Percentiles rank a stretch among this genome's conserved stretches.
Evolutionary conservation across 2,888 invertebrate genomes (phyloP).

Genomic region (Dynastes maya): DNA sequence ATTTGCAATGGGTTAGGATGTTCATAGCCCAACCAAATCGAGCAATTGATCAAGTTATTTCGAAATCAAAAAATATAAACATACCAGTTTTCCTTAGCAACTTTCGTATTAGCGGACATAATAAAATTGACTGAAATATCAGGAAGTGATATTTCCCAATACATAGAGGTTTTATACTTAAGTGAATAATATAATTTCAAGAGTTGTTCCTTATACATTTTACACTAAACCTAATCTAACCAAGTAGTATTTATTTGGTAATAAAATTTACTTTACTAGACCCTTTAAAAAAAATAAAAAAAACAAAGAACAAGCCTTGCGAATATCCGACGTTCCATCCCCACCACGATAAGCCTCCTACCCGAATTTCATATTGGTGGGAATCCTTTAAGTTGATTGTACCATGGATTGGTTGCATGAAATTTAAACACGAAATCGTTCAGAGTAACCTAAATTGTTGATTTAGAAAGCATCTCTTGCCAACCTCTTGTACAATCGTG

Average conservation of each 20-base stretch:
- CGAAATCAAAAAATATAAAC: constrained; percentile 88
- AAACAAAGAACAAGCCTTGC: no score
- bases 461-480: constrained; percentile 87
- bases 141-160: constrained; percentile 88
- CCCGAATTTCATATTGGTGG: constrained; percentile 89
- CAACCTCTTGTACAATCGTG: constrained; percentile 85
- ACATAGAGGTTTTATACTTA: constrained; percentile 84
- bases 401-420: constrained; percentile 93
- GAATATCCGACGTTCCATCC: constrained; percentile 84
- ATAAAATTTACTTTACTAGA: constrained; percentile 85
- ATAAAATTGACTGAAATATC: constrained; percentile 86
- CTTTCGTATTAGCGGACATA: constrained; percentile 87
- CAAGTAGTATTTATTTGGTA: constrained; percentile 85
- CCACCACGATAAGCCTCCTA: constrained; percentile 80
- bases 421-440: constrained; percentile 84
- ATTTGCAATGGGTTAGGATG: constrained; percentile 90
- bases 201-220: constrained; percentile 90
- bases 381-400: constrained; percentile 89
- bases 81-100: constrained; percentile 84
- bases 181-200: constrained; percentile 88
- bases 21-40: constrained; percentile 88
- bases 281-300: no score
- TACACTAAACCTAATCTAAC: constrained; percentile 90
- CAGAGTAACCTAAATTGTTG: constrained; percentile 88
- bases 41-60: constrained; percentile 88